Conservation (phyloP, 2,113 vertebrate species). For the Potamarius usumacintae region DNA sequence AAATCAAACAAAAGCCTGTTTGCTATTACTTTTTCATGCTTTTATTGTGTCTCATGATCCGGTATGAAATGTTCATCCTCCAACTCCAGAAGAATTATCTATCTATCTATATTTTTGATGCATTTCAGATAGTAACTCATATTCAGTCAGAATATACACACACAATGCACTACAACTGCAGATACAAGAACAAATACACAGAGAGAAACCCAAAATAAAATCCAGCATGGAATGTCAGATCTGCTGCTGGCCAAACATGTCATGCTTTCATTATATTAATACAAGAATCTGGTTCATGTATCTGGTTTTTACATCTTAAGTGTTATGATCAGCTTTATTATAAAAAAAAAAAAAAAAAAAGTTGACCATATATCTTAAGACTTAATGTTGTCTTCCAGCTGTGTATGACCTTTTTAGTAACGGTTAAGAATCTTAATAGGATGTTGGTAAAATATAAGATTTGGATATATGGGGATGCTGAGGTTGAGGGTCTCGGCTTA, state of each 20-base stretch:
- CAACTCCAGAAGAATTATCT: background rate
- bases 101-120: background rate
- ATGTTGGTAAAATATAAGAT: too few relatives aligned
- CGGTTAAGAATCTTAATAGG: background rate
- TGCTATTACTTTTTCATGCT: background rate
- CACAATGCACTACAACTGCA: background rate
- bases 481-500: background rate
- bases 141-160: background rate
- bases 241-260: background rate
- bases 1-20: background rate
- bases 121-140: background rate
- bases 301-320: background rate
- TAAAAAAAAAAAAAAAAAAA: background rate
- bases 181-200: background rate
- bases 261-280: background rate
- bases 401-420: background rate
- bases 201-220: background rate
- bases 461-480: background rate
- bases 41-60: background rate
- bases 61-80: background rate
- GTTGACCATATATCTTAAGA: background rate
- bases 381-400: background rate
- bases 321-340: background rate
- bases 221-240: background rate
- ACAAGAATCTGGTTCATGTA: background rate